These are phyloP conservation scores for Pyrgus malvae DNA, from an alignment of 2,888 invertebrate genomes.

Conservation along the genomic window DNA sequence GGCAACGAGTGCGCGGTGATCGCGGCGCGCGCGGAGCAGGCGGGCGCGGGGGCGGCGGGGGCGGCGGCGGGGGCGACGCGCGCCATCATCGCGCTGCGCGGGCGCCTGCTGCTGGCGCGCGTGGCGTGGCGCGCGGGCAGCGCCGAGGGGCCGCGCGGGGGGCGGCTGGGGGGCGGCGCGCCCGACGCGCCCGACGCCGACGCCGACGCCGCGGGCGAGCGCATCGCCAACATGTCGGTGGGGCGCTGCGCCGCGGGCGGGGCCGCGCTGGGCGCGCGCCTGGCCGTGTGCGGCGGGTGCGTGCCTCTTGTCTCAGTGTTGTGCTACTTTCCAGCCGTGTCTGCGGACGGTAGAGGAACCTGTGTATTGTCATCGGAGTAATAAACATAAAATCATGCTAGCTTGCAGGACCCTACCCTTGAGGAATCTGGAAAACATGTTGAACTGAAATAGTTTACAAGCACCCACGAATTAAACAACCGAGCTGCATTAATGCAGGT, in stretches of 20 bases:
- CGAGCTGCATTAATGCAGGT: too few species aligned
- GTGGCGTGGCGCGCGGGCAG: slow-evolving; percentile 43
- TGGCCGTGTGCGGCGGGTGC: slow-evolving; percentile 88
- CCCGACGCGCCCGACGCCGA: slow-evolving; percentile 76
- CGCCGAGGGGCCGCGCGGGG: slow-evolving; percentile 86
- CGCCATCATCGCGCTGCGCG: slow-evolving; percentile 41
- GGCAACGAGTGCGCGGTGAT: slow-evolving; percentile 74
- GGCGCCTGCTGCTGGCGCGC: slow-evolving; percentile 42
- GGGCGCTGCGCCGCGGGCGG: slow-evolving; percentile 88
- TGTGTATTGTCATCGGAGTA: too few species aligned
- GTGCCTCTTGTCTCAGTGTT: too few species aligned
- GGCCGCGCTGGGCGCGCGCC: slow-evolving; percentile 85
- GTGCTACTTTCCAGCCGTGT: too few species aligned
- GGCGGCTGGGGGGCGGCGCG: slow-evolving; percentile 78
- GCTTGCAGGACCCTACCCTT: too few species aligned
- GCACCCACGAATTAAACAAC: too few species aligned
- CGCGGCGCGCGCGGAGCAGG: slow-evolving; percentile 37
- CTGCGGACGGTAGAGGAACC: too few species aligned
- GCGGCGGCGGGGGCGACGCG: slow-evolving; percentile 39
- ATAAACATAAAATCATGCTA: too few species aligned
- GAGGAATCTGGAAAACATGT: too few species aligned
- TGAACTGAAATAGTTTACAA: too few species aligned
- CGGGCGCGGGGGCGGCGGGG: slow-evolving; percentile 36
- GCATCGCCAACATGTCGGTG: slow-evolving; percentile 76
- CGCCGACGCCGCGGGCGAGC: slow-evolving; percentile 80